Base-by-base conservation (phyloP, 2,797 vertebrate species). In the Malurus splendens region DNA sequence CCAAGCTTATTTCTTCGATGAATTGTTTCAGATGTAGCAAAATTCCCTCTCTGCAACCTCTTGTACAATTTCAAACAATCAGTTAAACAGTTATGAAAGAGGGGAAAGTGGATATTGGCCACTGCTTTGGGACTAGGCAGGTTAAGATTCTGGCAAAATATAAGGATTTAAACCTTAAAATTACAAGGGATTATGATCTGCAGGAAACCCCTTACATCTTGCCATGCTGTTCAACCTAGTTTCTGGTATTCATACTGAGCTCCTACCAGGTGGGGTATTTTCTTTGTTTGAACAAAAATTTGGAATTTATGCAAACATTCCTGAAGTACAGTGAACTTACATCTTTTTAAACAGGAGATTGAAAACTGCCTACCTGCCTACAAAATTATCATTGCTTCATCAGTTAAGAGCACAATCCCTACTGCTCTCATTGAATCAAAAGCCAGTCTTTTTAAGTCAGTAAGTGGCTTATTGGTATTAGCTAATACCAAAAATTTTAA, bases 371-470 rank as follows among this genome's bases (percentile, higher is more conserved):
- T 87, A 45, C 70, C 33, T 1, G 1, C 38, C 56, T 70, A 86
- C 22, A 48, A 90, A 92, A 92, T 65, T 36, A 76, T 64, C 28
- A 67, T 32, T 14, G 27, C 56, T 90, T 57, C 47, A 64, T 52
- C 74, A 86, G 39, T 83, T 93, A 68, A 89, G 90, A 86, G 64
- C 79, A 62, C 19, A 67, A 50, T 28, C 42, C 33, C 27, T 60
- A 75, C 50, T 72, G 52, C 27, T 77, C 51, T 75, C 50, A 87
- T 80, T 86, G 93, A 85, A 89, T 56, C 65, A 84, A 87, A 75
- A 45, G 44, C 24, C 48, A 60, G 17, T 65, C 47, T 75, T 90
- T 65, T 70, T 23, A 93, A 86, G 56, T 67, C 55, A 65, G 36
- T 27, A 57, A 70, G 12, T 73, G 30, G 32, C 36, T 65, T 86